phyloP scores from a whole-genome alignment of 2,113 vertebrate species.

The Dicentrarchus labrax region DNA sequence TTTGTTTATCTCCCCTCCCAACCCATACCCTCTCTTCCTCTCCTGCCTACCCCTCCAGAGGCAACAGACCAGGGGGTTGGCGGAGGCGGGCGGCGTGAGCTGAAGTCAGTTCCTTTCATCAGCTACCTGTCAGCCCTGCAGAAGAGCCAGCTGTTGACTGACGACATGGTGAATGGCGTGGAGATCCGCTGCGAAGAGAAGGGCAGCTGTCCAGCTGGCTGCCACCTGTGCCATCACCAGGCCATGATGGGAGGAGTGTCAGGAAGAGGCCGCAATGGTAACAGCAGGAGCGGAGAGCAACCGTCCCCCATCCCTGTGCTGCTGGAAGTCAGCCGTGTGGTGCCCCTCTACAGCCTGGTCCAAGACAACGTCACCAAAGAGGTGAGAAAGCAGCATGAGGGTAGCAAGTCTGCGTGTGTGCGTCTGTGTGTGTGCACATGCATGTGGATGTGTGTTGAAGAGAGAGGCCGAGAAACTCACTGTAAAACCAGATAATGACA shows the following conservation, averaged over 20 bases:
- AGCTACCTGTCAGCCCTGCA: conserved; percentile 94
- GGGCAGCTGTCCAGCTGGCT: conserved; percentile 93
- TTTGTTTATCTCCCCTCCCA: conserved; percentile 3
- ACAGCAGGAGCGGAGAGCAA: conserved; percentile 86
- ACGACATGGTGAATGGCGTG: conserved; percentile 93
- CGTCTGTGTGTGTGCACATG: conserved; percentile 19
- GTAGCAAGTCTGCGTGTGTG: background rate
- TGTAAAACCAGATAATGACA: background rate
- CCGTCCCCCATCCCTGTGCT: conserved; percentile 92
- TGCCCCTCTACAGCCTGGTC: conserved; percentile 94
- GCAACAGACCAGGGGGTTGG: conserved; percentile 89
- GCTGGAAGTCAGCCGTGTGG: conserved; percentile 93
- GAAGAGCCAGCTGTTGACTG: conserved; percentile 93
- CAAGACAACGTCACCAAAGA: conserved; percentile 96
- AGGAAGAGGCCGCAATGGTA: conserved; percentile 58
- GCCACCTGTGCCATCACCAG: conserved; percentile 92
- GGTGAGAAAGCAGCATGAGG: conserved; percentile 82
- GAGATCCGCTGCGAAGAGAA: conserved; percentile 97
- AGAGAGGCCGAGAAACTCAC: background rate
- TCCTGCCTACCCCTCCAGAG: conserved; percentile 81
- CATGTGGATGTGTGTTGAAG: background rate
- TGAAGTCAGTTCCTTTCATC: conserved; percentile 97
- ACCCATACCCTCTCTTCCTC: background rate
- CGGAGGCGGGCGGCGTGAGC: conserved; percentile 89
- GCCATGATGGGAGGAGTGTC: conserved; percentile 54